Base-by-base conservation (phyloP, 2,797 vertebrate species). In the Propithecus perrieri region DNA sequence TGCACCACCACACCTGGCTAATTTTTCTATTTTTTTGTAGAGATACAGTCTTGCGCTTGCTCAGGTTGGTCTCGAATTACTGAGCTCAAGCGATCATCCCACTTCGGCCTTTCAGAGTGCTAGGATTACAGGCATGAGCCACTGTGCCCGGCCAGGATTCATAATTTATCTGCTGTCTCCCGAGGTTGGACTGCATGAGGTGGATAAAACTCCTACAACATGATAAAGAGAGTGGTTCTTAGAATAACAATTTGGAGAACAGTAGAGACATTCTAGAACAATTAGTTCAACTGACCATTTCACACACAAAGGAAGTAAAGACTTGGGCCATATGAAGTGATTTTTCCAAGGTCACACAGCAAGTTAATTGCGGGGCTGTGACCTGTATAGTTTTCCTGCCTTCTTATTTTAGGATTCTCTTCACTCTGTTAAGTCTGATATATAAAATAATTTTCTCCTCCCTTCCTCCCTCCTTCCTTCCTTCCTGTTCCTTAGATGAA, bases 241-340 rank as follows among this genome's bases (percentile, higher is more conserved):
- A 94, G 63, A 89, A 87, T 50, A 93, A 94, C n/a, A 83, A 63
- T 86, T 76, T 90, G 43, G 30, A 78, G 43, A 89, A 85, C 12
- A 89, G 41, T 89, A 93, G 24, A 93, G 38, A 91, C 3, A 81
- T 91, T 71, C 48, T 91, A 85, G 71, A 95, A 96, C 26, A 88
- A 69, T 80, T 88, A 89, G 30, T 76, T 95, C 48, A 93, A 93
- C 2, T 79, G 30, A 67, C 9, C 11, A 65, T 75, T 94, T 93
- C 61, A 59, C 33, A 93, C n/a, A 95, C 74, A 85, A 96, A 92
- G 41, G 50, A 94, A 91, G 67, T 91, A 95, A 88, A 97, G 59
- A 79, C 53, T 17, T 74, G 20, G 75, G 35, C 6, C 17, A 74
- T 75, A 75, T 75, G 33, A 92, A 91, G 43, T 89, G 30, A 89